These are phyloP conservation scores for Nemurella pictetii DNA, from an alignment of 2,888 invertebrate species.

Conservation along the genomic window DNA sequence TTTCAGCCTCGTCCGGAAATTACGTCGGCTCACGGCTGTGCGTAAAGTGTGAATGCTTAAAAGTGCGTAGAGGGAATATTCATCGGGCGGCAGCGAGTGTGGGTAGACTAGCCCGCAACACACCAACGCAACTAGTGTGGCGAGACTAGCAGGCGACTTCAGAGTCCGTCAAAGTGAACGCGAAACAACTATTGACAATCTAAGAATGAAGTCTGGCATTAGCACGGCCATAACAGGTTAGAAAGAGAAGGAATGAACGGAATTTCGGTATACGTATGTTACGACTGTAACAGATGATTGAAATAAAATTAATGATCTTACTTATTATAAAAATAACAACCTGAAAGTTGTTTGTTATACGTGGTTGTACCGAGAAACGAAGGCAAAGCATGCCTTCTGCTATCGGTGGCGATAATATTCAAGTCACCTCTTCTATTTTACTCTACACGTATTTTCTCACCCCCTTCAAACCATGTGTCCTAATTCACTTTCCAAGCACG, in stretches of 20 bases:
- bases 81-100: neutral
- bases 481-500: constrained; percentile 28
- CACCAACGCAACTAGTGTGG: neutral
- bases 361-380: neutral
- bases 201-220: neutral
- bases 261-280: neutral
- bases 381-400: neutral
- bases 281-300: neutral
- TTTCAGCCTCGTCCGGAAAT: constrained; percentile 22
- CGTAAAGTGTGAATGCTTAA: constrained; percentile 16
- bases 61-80: neutral
- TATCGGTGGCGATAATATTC: neutral
- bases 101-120: neutral
- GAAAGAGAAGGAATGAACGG: neutral
- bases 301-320: neutral
- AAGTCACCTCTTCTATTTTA: neutral
- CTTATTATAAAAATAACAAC: neutral
- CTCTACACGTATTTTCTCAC: constrained; percentile 8
- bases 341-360: neutral
- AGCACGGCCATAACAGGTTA: neutral
- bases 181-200: neutral
- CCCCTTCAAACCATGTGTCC: neutral
- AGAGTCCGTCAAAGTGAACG: neutral
- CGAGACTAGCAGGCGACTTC: neutral
- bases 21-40: constrained; percentile 11